Evolutionary conservation across 1,140 invertebrate genomes (phyloP).

Genomic region (Stegodyphus mimosarum): DNA sequence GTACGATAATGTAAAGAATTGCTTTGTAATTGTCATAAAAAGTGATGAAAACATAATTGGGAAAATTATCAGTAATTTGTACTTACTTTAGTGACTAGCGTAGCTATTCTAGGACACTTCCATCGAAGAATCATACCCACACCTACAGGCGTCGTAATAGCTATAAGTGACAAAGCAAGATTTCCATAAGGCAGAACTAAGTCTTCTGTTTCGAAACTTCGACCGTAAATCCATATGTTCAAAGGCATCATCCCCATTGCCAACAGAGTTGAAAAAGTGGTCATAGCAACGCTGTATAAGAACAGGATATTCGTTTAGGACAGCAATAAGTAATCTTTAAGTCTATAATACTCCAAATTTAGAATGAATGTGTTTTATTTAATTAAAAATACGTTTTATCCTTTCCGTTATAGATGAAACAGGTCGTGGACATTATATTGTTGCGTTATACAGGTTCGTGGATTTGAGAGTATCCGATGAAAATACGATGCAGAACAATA

Average conservation of each 20-base stretch:
- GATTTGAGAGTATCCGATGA: too few relatives aligned
- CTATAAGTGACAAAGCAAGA: conserved; percentile 66
- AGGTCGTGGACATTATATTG: too few relatives aligned
- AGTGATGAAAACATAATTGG: too few relatives aligned
- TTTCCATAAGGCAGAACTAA: conserved; percentile 67
- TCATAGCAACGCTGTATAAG: conserved; percentile 67
- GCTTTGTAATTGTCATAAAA: neutral
- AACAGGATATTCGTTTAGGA: neutral
- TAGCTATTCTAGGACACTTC: conserved; percentile 65
- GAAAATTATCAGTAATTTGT: too few relatives aligned
- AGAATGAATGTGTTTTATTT: too few relatives aligned
- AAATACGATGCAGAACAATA: too few relatives aligned
- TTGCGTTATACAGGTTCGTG: too few relatives aligned
- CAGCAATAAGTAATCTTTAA: too few relatives aligned
- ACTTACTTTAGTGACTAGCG: conserved; percentile 63
- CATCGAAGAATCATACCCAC: conserved; percentile 66
- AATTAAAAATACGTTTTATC: too few relatives aligned
- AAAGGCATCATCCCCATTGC: conserved; percentile 67
- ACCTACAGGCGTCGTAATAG: conserved; percentile 65
- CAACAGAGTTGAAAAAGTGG: conserved; percentile 66
- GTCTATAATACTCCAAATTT: too few relatives aligned
- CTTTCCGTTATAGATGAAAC: too few relatives aligned
- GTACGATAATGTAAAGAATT: too few relatives aligned
- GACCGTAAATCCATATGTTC: conserved; percentile 68
- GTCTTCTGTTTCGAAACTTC: conserved; percentile 64